Percentiles rank a stretch among this genome's conserved stretches.
phyloP scores from a whole-genome alignment of 2,113 vertebrate genomes.

The Catharus bicknelli region DNA sequence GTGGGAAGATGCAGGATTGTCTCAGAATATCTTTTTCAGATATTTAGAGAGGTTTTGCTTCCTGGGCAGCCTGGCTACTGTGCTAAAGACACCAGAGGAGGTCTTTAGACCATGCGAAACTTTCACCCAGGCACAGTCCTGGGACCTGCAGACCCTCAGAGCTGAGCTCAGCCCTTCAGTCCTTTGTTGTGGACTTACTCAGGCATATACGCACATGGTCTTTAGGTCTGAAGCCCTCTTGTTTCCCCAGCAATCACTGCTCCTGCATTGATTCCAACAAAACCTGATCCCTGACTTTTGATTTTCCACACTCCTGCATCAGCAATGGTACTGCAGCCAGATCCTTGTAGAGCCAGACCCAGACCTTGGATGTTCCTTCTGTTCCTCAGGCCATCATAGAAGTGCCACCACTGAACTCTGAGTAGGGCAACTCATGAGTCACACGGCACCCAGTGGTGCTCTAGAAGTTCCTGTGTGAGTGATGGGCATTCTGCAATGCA shows the following conservation, averaged over 20 bases:
- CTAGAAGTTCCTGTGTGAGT: neutral
- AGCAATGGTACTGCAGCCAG: neutral
- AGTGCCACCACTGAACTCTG: neutral
- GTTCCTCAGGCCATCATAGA: neutral
- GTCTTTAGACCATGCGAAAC: neutral
- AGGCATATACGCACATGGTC: neutral
- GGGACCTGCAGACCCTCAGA: neutral
- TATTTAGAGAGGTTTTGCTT: neutral
- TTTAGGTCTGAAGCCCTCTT: neutral
- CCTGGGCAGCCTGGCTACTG: neutral
- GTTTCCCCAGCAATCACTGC: neutral
- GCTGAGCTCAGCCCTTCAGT: neutral
- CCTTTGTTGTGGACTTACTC: neutral
- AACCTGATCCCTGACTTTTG: neutral
- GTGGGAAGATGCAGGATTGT: neutral
- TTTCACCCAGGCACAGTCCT: neutral
- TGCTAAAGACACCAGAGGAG: neutral
- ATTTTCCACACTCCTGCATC: neutral
- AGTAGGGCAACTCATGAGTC: accelerated
- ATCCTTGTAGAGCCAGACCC: neutral
- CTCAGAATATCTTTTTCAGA: neutral
- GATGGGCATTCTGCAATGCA: neutral
- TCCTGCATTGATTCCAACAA: neutral
- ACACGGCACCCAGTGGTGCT: accelerated
- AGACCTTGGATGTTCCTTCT: too few species aligned